Evolutionary conservation across 2,888 invertebrate species (phyloP), one percentile per base, ranked within the genome.

Genomic region (Euzetes globulus): DNA sequence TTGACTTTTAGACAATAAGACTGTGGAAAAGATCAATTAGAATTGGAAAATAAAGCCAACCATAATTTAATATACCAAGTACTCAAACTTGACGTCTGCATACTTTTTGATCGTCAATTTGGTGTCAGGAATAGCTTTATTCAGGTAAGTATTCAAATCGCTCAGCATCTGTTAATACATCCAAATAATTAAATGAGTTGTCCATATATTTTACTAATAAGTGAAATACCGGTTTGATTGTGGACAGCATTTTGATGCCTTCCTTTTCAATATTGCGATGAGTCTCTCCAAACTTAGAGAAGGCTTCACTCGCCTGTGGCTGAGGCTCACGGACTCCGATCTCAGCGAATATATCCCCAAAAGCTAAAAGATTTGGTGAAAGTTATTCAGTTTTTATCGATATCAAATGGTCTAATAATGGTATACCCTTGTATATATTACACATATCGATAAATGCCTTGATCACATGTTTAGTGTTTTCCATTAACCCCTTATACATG

Each of bases 1-100:
- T 99, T 99, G 0, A 99, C 95, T 85, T 99, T 99, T 75, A 99
- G 85, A 81, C 99, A 99, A 82, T 99, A 99, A 0, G 98, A 98
- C 74, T 85, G 77, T 9, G 70, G 25, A 73, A 33, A 27, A 33
- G 19, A 33, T 4, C 4, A 33, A 6, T 33, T 33, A 33, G 33
- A 33, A 33, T 33, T 33, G 4, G 33, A 6, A 6, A 13, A 27
- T 29, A 58, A 58, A 27, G 17, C 27, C 17, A 17, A 3, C 6
- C 13, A 58, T 27, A 58, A 81, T 9, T 11, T 1, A 9, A 11
- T 7, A 41, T 79, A 85, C 84, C 79, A 99, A 85, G 82, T 99
- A 99, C 81, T 99, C 98, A 83, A 99, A 99, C 84, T 99, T 99
- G 0, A 94, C 92, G 84, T 99, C 98, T 0, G 98, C 93, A 83